Evolutionary conservation across 2,113 vertebrate genomes (phyloP).

Genomic region (Rousettus leschenaultii): DNA sequence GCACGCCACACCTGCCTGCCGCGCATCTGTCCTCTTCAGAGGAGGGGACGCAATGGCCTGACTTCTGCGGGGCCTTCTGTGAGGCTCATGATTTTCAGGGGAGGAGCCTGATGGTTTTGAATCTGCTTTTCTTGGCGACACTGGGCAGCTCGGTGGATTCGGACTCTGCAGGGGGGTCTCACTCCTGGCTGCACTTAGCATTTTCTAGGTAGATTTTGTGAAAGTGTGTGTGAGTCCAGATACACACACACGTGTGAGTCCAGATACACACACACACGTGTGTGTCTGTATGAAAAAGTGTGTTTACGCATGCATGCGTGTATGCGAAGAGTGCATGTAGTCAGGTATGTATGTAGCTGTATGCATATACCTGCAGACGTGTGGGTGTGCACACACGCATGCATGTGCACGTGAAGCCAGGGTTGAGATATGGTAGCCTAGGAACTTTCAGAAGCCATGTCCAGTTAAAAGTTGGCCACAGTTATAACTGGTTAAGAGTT

Average conservation of each 20-base stretch:
- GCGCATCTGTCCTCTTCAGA: not conserved
- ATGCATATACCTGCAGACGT: too few species aligned
- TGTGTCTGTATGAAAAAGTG: not conserved
- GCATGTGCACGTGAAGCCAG: not conserved
- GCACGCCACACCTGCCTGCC: accelerated
- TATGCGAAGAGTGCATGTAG: not conserved
- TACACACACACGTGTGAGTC: not conserved
- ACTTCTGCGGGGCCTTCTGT: not conserved
- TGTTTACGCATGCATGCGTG: too few species aligned
- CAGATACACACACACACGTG: too few species aligned
- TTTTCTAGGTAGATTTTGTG: not conserved
- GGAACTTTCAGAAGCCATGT: not conserved
- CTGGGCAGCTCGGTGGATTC: too few species aligned
- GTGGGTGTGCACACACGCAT: not conserved
- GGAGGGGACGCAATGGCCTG: not conserved
- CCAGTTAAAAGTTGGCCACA: not conserved
- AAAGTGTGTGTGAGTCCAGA: not conserved
- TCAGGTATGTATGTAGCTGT: too few species aligned
- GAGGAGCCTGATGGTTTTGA: not conserved
- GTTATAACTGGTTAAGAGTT: not conserved
- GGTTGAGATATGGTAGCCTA: not conserved
- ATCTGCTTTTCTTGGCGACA: not conserved
- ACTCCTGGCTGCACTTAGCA: not conserved
- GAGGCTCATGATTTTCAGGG: not conserved
- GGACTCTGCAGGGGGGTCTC: not conserved